A percentile compares a stretch with the other conserved stretches of the same genome.
Evolutionary conservation across 2,888 invertebrate species (phyloP).

Genomic region (Chrysolina haemoptera): DNA sequence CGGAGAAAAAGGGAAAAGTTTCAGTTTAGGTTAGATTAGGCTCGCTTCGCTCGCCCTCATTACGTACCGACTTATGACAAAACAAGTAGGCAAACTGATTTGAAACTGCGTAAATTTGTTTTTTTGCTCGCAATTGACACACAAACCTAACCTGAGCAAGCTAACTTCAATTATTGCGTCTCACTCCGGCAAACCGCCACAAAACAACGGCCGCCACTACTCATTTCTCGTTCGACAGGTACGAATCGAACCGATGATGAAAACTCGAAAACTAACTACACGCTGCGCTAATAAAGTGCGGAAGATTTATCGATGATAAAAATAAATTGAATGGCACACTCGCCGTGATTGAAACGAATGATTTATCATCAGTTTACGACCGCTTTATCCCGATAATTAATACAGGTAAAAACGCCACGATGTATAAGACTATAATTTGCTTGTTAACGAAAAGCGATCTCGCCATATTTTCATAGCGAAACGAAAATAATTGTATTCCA

Average conservation of each 20-base stretch:
- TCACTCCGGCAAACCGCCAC: too few relatives aligned
- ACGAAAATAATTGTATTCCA: conserved; percentile 12
- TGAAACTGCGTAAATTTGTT: too few relatives aligned
- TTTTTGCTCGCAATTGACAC: too few relatives aligned
- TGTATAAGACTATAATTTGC: conserved; percentile 6
- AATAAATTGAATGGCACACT: conserved; percentile 23
- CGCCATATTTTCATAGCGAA: conserved; percentile 17
- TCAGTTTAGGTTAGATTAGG: too few relatives aligned
- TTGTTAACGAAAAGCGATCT: conserved; percentile 13
- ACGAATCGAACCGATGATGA: not conserved
- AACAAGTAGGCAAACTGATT: too few relatives aligned
- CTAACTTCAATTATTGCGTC: too few relatives aligned
- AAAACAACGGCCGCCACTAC: not conserved
- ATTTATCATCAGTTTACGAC: conserved; percentile 16
- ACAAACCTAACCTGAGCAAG: too few relatives aligned
- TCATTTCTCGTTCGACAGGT: not conserved
- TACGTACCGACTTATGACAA: too few relatives aligned
- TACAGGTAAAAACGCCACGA: conserved; percentile 8
- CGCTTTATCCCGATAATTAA: conserved; percentile 15
- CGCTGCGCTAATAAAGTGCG: not conserved
- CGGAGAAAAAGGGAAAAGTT: too few relatives aligned
- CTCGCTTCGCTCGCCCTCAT: too few relatives aligned
- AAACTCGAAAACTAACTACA: not conserved
- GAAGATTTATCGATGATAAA: conserved; percentile 18
- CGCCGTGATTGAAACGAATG: conserved; percentile 18